Conservation (phyloP, 2,113 vertebrate species). For the Lophotis ruficrista region DNA sequence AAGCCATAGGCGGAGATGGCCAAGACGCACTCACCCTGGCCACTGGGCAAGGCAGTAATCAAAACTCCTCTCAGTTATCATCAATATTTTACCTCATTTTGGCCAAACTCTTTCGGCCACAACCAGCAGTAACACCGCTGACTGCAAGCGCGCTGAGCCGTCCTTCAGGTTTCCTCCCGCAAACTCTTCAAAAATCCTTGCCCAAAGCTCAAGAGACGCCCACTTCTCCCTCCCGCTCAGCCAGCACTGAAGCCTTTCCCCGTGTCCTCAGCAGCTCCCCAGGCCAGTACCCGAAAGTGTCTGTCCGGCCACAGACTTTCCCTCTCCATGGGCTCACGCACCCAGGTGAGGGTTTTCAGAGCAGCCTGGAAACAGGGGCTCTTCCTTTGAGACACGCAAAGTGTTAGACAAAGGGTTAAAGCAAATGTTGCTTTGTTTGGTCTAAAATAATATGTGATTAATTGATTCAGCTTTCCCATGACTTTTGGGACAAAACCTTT, state of each 20-base stretch:
- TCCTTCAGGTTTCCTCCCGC: not conserved
- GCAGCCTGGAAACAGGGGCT: not conserved
- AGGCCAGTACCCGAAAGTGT: rapidly evolving
- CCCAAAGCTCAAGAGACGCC: not conserved
- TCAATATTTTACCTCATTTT: not conserved
- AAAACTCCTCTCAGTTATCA: not conserved
- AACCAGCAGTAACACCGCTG: rapidly evolving
- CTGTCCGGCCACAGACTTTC: rapidly evolving
- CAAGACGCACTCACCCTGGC: rapidly evolving
- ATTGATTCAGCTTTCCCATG: not conserved
- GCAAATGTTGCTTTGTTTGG: not conserved
- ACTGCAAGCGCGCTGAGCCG: rapidly evolving
- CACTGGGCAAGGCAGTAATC: not conserved
- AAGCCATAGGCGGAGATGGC: not conserved
- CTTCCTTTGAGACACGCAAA: not conserved
- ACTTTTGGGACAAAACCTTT: not conserved
- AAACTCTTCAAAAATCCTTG: not conserved
- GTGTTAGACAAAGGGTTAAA: not conserved
- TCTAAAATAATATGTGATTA: rapidly evolving
- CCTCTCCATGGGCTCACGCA: rapidly evolving
- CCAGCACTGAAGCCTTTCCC: not conserved
- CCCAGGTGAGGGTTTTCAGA: rapidly evolving
- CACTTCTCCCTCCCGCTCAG: rapidly evolving
- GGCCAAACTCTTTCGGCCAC: not conserved
- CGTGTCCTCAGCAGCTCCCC: rapidly evolving